These are phyloP conservation scores for Myotis davidii DNA, from an alignment of 2,113 vertebrate species.

Conservation along the genomic window DNA sequence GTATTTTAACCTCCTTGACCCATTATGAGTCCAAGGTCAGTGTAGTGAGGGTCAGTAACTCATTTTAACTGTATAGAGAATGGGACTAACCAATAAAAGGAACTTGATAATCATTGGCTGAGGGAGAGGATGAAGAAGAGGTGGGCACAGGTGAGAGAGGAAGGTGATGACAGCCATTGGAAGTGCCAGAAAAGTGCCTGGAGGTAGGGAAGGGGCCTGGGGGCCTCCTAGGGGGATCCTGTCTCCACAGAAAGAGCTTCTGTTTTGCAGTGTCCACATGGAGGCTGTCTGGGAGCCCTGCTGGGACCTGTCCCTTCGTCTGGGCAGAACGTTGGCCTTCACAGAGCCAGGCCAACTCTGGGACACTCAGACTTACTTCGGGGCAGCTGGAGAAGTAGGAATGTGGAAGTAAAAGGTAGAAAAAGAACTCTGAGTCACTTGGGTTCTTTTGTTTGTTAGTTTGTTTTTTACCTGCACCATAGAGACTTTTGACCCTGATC, in stretches of 20 bases:
- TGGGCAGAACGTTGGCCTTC: neutral
- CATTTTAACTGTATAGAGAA: neutral
- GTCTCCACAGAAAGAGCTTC: neutral
- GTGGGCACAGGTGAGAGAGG: neutral
- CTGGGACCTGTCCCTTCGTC: neutral
- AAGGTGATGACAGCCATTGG: neutral
- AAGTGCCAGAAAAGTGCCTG: neutral
- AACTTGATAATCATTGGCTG: neutral
- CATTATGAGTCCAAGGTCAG: neutral
- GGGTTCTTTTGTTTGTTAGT: neutral
- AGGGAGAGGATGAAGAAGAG: neutral
- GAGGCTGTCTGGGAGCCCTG: neutral
- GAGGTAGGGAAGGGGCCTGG: neutral
- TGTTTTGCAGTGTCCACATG: neutral
- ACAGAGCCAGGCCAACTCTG: neutral
- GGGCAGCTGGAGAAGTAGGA: neutral
- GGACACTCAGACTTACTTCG: neutral
- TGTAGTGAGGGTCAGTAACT: neutral
- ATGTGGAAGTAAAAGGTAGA: neutral
- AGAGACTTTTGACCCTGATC: neutral
- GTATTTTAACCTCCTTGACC: neutral
- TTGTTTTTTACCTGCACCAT: neutral
- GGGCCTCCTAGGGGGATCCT: neutral
- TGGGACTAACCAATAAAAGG: neutral
- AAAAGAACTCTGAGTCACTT: neutral